Conservation (phyloP, 2,888 invertebrate genomes). For the Platycheirus albimanus region DNA sequence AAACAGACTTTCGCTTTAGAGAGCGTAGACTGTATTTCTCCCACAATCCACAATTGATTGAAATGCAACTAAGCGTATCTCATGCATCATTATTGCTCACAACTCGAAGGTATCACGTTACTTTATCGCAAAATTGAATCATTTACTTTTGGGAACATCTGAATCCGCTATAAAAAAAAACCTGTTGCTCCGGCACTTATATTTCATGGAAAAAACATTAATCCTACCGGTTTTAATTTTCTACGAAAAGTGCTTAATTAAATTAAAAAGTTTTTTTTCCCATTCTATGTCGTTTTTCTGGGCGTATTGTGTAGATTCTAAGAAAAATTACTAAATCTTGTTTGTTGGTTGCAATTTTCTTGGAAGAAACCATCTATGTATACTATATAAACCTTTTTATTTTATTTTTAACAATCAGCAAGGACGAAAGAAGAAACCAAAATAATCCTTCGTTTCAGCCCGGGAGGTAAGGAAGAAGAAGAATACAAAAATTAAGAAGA, state of each 20-base stretch:
- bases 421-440: not conserved
- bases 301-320: constrained; percentile 25
- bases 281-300: not conserved
- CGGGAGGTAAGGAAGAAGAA: not conserved
- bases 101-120: constrained; percentile 1
- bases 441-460: constrained; percentile 17
- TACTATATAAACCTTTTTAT: constrained; percentile 13
- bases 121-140: constrained; percentile 39
- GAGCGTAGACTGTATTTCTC: too few relatives aligned
- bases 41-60: not conserved
- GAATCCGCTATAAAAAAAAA: too few relatives aligned
- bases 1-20: too few relatives aligned
- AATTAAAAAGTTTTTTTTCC: constrained; percentile 46
- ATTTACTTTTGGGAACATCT: not conserved
- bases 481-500: constrained; percentile 7
- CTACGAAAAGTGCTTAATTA: constrained; percentile 28
- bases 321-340: constrained; percentile 5
- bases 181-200: too few relatives aligned
- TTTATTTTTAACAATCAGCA: not conserved
- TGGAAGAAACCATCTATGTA: too few relatives aligned
- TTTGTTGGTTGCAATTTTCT: constrained; percentile 6
- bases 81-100: not conserved
- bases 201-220: not conserved
- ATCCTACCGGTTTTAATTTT: not conserved
- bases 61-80: not conserved